These are phyloP conservation scores for Barbus barbus DNA, from an alignment of 2,113 vertebrate genomes.

Conservation along the genomic window DNA sequence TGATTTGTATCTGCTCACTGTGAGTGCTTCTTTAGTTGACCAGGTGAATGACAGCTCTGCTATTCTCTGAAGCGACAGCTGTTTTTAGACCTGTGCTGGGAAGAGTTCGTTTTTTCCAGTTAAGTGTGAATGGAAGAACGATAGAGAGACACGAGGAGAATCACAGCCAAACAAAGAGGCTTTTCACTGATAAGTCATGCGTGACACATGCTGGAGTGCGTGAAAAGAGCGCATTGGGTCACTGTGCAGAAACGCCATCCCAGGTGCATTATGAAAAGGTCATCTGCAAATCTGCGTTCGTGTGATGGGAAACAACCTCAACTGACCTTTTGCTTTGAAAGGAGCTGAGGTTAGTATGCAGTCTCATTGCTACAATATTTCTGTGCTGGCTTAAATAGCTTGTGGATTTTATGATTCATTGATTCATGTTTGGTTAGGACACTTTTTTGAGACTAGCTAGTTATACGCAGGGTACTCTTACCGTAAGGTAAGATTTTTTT, in stretches of 20 bases:
- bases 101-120: not conserved
- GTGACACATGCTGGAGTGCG: not conserved
- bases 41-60: constrained; percentile 27
- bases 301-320: constrained; percentile 11
- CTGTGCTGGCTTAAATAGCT: not conserved
- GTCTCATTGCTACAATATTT: constrained; percentile 1
- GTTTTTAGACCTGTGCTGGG: constrained; percentile 15
- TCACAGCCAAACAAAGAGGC: not conserved
- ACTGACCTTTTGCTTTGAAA: constrained; percentile 12
- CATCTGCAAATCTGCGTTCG: constrained; percentile 30
- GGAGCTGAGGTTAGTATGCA: not conserved
- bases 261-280: constrained; percentile 28
- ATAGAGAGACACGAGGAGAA: not conserved
- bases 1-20: constrained; percentile 30
- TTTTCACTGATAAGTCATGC: not conserved
- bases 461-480: not conserved
- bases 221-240: not conserved
- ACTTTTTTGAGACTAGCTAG: not conserved
- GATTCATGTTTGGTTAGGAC: not conserved
- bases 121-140: not conserved
- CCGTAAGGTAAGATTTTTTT: not conserved
- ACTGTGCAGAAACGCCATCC: not conserved
- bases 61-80: constrained; percentile 2
- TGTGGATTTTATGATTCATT: not conserved
- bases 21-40: constrained; percentile 10